These are phyloP conservation scores for Platerodrilus igneus DNA, from an alignment of 2,888 invertebrate species.

Conservation along the genomic window DNA sequence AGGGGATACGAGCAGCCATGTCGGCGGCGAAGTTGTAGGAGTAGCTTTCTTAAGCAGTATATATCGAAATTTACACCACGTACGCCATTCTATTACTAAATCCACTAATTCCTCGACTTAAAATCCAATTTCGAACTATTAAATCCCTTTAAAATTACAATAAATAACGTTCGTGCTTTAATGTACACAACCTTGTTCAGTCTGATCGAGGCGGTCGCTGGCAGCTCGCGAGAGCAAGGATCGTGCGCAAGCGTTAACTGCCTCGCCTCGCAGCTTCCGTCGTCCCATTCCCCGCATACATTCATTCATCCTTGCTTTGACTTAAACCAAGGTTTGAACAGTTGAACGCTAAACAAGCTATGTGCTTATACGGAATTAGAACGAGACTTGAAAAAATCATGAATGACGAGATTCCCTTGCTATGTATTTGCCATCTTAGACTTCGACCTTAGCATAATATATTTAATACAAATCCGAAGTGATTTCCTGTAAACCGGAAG, in stretches of 20 bases:
- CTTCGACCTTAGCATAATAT: no score
- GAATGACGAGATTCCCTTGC: slow-evolving; percentile 41
- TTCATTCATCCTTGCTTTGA: slow-evolving; percentile 42
- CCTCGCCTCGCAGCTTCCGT: slow-evolving; percentile 48
- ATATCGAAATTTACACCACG: no score
- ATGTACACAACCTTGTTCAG: slow-evolving; percentile 58
- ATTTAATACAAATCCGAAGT: no score
- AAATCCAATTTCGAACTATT: slow-evolving; percentile 14
- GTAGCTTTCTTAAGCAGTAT: slow-evolving; percentile 19
- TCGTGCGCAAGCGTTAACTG: slow-evolving; percentile 44
- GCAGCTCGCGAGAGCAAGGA: slow-evolving; percentile 43
- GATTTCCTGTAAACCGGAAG: no score
- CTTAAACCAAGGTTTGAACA: slow-evolving; percentile 50
- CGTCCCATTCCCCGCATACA: slow-evolving; percentile 43
- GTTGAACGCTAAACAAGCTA: slow-evolving; percentile 36
- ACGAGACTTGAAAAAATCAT: slow-evolving; percentile 39
- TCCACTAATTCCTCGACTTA: slow-evolving; percentile 5
- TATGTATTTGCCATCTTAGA: slow-evolving; percentile 35
- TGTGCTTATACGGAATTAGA: slow-evolving; percentile 43
- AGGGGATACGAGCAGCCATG: slow-evolving; percentile 26
- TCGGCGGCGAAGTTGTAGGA: slow-evolving; percentile 24
- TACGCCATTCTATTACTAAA: no score
- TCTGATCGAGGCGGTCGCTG: slow-evolving; percentile 57
- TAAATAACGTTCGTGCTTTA: slow-evolving; percentile 54
- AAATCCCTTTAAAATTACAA: slow-evolving; percentile 25